A percentile compares a stretch with the other conserved stretches of the same genome.
phyloP scores from a whole-genome alignment of 1,140 invertebrate genomes.

The Ceratosolen solmsi region DNA sequence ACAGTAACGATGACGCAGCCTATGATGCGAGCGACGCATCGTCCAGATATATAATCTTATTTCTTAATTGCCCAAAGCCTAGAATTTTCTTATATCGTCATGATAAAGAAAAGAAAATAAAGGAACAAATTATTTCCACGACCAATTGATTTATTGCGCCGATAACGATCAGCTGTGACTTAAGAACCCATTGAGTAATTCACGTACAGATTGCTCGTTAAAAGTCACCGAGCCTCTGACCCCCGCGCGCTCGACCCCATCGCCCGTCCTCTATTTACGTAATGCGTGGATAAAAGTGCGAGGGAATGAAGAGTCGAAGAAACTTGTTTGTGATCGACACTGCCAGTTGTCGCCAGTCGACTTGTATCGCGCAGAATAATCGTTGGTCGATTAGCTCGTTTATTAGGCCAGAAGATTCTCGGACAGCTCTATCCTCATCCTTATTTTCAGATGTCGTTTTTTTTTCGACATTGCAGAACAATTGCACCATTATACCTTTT shows the following conservation, averaged over 20 bases:
- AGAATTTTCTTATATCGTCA: neutral
- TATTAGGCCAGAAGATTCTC: neutral
- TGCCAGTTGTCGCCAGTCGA: neutral
- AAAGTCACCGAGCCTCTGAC: conserved; percentile 12
- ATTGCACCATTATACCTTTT: too few relatives aligned
- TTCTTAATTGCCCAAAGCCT: neutral
- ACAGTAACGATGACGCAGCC: too few relatives aligned
- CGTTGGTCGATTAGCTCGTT: neutral
- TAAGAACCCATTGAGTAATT: conserved; percentile 15
- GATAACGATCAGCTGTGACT: conserved; percentile 6
- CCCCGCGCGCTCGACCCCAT: neutral
- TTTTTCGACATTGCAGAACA: too few relatives aligned
- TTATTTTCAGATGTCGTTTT: neutral
- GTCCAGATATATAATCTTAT: too few relatives aligned
- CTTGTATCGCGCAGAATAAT: neutral
- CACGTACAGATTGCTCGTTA: neutral
- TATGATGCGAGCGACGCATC: too few relatives aligned
- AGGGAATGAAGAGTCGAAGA: neutral
- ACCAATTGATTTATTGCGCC: conserved; percentile 1
- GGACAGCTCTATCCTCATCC: neutral
- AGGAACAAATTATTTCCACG: neutral
- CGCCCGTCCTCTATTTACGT: neutral
- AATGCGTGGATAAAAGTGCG: conserved; percentile 1
- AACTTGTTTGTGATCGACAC: neutral
- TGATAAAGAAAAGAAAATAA: neutral